Percentiles rank a stretch among this genome's conserved stretches.
phyloP scores from a whole-genome alignment of 1,140 invertebrate species.

The Chironomus tepperi region DNA sequence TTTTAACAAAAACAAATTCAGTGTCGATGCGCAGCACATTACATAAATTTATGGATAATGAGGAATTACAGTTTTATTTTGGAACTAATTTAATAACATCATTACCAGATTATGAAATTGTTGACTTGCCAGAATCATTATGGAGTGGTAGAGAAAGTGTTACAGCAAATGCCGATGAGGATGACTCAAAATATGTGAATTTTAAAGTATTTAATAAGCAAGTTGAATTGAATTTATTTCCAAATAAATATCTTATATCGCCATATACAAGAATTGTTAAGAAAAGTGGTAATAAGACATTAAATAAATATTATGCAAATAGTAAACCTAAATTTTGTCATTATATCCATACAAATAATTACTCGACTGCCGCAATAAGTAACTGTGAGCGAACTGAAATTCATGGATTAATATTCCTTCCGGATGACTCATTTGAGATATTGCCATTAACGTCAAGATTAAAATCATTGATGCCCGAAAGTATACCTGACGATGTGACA shows the following conservation, averaged over 20 bases:
- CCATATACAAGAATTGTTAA: constrained; percentile 43
- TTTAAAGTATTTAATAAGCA: constrained; percentile 31
- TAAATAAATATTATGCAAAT: constrained; percentile 30
- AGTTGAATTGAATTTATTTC: constrained; percentile 40
- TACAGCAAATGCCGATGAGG: background rate
- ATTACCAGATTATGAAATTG: constrained; percentile 34
- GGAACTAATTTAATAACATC: constrained; percentile 28
- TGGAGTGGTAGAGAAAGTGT: constrained; percentile 9
- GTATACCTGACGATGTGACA: background rate
- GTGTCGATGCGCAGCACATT: constrained; percentile 18
- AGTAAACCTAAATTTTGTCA: constrained; percentile 39
- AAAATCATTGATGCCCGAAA: constrained; percentile 26
- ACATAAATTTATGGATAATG: constrained; percentile 30
- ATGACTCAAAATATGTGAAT: background rate
- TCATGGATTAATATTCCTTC: constrained; percentile 52
- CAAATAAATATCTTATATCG: constrained; percentile 42
- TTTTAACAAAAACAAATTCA: background rate
- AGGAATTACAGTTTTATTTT: constrained; percentile 34
- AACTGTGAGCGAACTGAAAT: constrained; percentile 42
- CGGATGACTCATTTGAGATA: constrained; percentile 55
- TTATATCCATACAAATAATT: constrained; percentile 42
- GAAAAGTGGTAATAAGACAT: constrained; percentile 32
- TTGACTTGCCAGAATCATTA: constrained; percentile 30
- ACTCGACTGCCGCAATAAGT: constrained; percentile 44
- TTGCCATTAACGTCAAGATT: constrained; percentile 44